phyloP scores from a whole-genome alignment of 2,113 vertebrate genomes.

The Grallaria varia region DNA sequence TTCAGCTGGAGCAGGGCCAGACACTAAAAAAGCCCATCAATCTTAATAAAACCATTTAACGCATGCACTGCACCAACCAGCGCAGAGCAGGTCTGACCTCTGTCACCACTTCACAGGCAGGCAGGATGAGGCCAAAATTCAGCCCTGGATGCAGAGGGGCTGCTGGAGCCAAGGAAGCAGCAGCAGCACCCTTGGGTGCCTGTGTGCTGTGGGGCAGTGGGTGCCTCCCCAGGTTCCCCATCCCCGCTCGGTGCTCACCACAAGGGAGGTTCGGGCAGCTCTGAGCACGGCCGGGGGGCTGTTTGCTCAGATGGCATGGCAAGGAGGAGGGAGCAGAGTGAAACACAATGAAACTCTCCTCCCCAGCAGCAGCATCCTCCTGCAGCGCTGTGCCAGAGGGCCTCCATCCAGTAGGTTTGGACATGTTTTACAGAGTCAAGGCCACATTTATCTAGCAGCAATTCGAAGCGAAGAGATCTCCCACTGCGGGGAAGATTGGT shows the following conservation, averaged over 20 bases:
- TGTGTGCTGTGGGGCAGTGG: neutral
- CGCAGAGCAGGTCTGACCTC: neutral
- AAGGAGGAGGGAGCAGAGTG: neutral
- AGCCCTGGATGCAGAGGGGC: rapidly evolving
- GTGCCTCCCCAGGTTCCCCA: neutral
- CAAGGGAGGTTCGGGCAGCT: rapidly evolving
- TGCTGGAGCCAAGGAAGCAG: rapidly evolving
- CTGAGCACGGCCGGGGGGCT: neutral
- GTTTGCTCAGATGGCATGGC: neutral
- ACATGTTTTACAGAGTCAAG: neutral
- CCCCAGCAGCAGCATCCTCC: neutral
- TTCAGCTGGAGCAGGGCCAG: neutral
- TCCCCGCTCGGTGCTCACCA: rapidly evolving
- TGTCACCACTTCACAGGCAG: neutral
- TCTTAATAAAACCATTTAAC: neutral
- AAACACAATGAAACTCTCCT: neutral
- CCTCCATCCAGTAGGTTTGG: neutral
- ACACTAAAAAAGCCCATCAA: neutral
- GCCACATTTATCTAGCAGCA: neutral
- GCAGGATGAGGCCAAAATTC: neutral
- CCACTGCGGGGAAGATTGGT: neutral
- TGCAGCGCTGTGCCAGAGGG: neutral
- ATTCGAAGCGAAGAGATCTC: neutral
- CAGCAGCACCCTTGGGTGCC: neutral
- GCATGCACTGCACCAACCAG: neutral